These are phyloP conservation scores for Zoanthus sociatus DNA, from an alignment of 92 coral and sea anemone genomes.

Conservation along the genomic window DNA sequence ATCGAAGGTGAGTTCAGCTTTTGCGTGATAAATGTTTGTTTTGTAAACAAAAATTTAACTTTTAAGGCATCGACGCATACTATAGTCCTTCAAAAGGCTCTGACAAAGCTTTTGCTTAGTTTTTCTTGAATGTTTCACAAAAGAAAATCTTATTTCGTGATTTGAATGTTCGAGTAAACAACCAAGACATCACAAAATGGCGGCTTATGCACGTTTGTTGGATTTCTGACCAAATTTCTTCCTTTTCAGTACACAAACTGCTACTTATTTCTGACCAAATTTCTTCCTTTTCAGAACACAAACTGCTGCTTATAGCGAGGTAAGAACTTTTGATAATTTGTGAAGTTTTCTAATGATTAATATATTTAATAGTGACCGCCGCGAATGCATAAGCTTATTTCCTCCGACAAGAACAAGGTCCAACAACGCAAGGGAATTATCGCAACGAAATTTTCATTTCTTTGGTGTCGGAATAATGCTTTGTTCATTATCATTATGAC, in stretches of 20 bases:
- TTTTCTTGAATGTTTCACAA: constrained; percentile 46
- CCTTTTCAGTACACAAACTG: constrained; percentile 50
- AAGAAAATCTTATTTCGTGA: constrained; percentile 47
- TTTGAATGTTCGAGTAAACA: constrained; percentile 55
- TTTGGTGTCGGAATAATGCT: constrained; percentile 53
- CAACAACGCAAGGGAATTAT: constrained; percentile 45
- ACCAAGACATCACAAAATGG: constrained; percentile 57
- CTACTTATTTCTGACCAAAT: constrained; percentile 48
- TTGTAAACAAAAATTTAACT: constrained; percentile 45
- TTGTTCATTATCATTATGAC: constrained; percentile 57
- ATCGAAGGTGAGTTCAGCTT: constrained; percentile 20
- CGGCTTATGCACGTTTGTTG: constrained; percentile 59
- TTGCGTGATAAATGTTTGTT: constrained; percentile 40
- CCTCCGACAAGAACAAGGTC: constrained; percentile 38
- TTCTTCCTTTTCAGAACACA: constrained; percentile 46
- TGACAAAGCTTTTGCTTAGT: constrained; percentile 47
- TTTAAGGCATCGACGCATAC: constrained; percentile 39
- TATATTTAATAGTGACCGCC: constrained; percentile 25
- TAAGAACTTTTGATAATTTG: constrained; percentile 44
- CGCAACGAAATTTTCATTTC: constrained; percentile 50
- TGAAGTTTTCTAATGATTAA: constrained; percentile 49
- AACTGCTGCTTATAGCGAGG: constrained; percentile 51
- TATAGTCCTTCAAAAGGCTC: constrained; percentile 51
- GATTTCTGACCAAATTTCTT: constrained; percentile 47
- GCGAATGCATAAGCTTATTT: constrained; percentile 42